Base-by-base conservation (phyloP, 92 coral and sea anemone genomes). In the Epizoanthus stellaris region DNA sequence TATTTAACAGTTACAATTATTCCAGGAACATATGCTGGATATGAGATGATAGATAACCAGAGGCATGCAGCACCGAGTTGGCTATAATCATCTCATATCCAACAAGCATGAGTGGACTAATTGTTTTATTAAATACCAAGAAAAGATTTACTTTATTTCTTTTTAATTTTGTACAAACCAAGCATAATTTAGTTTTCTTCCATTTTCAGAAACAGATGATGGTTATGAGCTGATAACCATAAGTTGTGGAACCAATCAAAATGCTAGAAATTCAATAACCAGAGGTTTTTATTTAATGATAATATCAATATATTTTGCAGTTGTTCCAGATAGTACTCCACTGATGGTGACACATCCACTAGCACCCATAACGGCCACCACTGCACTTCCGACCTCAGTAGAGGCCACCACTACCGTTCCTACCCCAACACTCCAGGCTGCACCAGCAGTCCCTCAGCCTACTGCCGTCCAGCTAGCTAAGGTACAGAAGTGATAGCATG, bases 281-380 rank as follows among this genome's bases (percentile, higher is more conserved):
- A 7, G 17, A 7, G 23, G 23, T 53, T 53, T 49, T 36, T 3
- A 14, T 25, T 56, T 20, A 6, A 45, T 45, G 19, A 38, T 52
- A 76, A 76, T 59, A 23, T 45, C 16, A 47, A 43, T 1, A 25
- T 80, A 20, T 68, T 52, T 19, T 73, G 69, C 72, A 77, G 97
- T 93, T 86, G 87, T 91, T 77, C 98, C 99, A 63, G 99, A 97
- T 71, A 97, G 99, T 73, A 97, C 99, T 5, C 99, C 99, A 52
- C 79, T 89, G 85, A 76, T 88, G 62, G 87, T 77, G 49, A 75
- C 93, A 9, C 77, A 91, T 13, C 84, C 92, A 21, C 92, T 92
- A 6, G 91, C 90, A 17, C 62, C 94, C 34, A 93, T 97, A 13
- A 93, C 94, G 63, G 93, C 98, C 2, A 91, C 99, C n/a, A 90